Percentiles rank a stretch among this genome's conserved stretches.
Evolutionary conservation across 2,797 vertebrate species (phyloP).

Genomic region (Ibycter americanus): DNA sequence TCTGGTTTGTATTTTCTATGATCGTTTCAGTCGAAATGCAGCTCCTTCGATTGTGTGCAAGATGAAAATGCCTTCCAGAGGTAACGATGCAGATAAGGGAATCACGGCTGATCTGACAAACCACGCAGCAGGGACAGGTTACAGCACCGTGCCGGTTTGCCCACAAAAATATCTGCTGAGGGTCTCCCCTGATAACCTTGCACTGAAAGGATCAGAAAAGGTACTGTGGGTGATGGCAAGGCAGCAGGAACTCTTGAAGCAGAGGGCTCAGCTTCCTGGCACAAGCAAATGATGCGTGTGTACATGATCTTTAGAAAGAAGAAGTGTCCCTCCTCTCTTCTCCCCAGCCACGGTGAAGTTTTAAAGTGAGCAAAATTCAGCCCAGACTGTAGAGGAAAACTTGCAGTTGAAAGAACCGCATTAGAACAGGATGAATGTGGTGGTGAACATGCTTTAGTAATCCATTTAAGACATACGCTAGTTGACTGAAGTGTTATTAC

Average conservation of each 20-base stretch:
- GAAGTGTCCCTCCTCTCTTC: not conserved
- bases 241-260: not conserved
- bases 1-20: slow-evolving; percentile 40
- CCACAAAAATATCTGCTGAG: not conserved
- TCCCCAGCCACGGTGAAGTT: not conserved
- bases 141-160: not conserved
- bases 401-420: not conserved
- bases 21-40: not conserved
- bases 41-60: not conserved
- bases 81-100: not conserved
- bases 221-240: not conserved
- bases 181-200: not conserved
- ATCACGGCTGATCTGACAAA: not conserved
- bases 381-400: not conserved
- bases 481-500: not conserved
- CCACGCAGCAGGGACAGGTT: not conserved
- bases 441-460: not conserved
- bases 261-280: not conserved
- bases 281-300: not conserved
- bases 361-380: not conserved
- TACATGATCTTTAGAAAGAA: not conserved
- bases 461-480: not conserved
- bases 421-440: not conserved
- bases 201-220: not conserved
- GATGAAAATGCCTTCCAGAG: slow-evolving; percentile 34